A percentile compares a stretch with the other conserved stretches of the same genome.
These are phyloP conservation scores for Zhengitettix transpicula DNA, from an alignment of 2,888 invertebrate genomes.

Conservation along the genomic window DNA sequence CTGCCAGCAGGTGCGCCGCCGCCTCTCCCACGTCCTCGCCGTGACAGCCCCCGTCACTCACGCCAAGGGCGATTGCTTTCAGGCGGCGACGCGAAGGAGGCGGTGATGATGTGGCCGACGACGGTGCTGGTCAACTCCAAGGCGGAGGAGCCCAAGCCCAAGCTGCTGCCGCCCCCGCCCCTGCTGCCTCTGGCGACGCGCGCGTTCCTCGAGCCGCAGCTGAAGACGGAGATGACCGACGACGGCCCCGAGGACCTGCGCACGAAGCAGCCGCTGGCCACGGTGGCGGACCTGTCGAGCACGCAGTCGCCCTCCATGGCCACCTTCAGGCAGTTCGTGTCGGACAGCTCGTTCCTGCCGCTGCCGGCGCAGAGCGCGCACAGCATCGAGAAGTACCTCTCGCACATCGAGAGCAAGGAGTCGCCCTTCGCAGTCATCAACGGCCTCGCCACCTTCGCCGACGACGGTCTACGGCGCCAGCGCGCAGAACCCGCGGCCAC, in stretches of 20 bases:
- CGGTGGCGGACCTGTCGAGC: conserved; percentile 26
- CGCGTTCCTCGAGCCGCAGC: not conserved
- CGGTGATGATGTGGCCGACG: not conserved
- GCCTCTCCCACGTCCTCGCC: not conserved
- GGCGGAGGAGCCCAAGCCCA: not conserved
- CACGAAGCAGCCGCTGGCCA: conserved; percentile 3
- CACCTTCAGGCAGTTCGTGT: conserved; percentile 31
- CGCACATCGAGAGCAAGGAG: not conserved
- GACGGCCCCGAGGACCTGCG: conserved; percentile 5
- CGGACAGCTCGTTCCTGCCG: conserved; percentile 26
- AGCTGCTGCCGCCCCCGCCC: conserved; percentile 50
- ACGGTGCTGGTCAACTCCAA: not conserved
- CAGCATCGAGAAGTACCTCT: conserved; percentile 38
- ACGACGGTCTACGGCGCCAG: not conserved
- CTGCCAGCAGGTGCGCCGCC: not conserved
- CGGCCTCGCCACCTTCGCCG: no score
- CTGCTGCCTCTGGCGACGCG: conserved; percentile 43
- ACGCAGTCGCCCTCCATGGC: conserved; percentile 38
- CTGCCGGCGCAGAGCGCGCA: conserved; percentile 39
- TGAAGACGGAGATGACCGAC: conserved; percentile 3
- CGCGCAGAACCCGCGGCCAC: not conserved
- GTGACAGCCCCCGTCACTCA: no score
- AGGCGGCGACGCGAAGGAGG: not conserved
- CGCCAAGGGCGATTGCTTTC: not conserved
- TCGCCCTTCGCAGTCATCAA: not conserved